Evolutionary conservation across 2,888 invertebrate species (phyloP).

Genomic region (Imbricaverruca yamaguchii): DNA sequence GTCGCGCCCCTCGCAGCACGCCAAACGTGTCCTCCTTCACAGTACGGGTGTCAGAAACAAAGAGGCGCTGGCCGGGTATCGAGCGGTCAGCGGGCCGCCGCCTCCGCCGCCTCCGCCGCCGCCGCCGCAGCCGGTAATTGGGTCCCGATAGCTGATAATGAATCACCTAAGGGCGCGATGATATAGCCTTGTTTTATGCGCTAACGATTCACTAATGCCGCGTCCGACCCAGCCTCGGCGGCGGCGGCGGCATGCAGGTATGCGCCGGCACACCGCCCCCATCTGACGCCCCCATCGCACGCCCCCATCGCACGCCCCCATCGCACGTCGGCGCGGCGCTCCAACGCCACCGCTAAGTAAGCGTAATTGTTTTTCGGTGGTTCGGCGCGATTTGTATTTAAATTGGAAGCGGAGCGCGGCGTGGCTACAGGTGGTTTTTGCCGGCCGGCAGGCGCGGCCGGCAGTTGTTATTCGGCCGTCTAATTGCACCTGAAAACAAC

Average conservation of each 20-base stretch:
- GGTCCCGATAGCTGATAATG: slow-evolving; percentile 1
- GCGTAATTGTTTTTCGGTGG: slow-evolving; percentile 21
- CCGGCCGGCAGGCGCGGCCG: background rate
- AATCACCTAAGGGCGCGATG: background rate
- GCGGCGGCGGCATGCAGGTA: background rate
- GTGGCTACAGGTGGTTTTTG: background rate
- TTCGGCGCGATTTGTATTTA: slow-evolving; percentile 12
- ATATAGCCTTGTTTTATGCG: slow-evolving; percentile 5
- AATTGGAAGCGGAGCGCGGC: background rate
- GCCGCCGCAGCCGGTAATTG: background rate
- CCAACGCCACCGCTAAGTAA: background rate
- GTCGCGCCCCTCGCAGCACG: no score
- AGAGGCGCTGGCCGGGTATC: no score
- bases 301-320: background rate
- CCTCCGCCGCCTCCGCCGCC: background rate
- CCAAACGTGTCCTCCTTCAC: no score
- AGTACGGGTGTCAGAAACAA: no score
- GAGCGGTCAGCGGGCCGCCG: no score
- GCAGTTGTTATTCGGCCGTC: background rate
- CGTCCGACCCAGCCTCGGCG: background rate
- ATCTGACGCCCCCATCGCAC: no score
- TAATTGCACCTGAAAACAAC: slow-evolving; percentile 16
- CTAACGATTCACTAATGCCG: background rate
- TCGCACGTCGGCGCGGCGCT: background rate
- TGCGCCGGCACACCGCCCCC: background rate